Conservation (phyloP, 2,888 invertebrate genomes). For the Drosophila tripunctata region DNA sequence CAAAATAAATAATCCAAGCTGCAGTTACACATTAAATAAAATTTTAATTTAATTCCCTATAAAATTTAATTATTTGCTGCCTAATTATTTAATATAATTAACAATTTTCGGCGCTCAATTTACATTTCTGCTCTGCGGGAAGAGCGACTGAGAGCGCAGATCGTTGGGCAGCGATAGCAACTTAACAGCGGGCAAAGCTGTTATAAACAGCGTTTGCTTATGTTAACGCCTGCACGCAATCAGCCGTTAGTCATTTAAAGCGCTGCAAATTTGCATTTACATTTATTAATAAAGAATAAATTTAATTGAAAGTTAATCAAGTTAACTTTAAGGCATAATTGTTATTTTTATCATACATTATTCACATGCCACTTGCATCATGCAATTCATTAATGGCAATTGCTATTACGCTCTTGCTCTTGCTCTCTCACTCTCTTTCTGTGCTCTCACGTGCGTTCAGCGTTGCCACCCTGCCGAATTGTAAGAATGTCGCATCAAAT, state of each 20-base stretch:
- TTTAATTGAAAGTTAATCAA: too few species aligned
- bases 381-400: constrained; percentile 28
- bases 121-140: constrained; percentile 3
- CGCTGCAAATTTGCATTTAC: neutral
- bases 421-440: neutral
- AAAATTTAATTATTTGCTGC: constrained; percentile 11
- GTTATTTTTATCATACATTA: too few species aligned
- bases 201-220: constrained; percentile 13
- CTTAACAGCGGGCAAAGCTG: constrained; percentile 4
- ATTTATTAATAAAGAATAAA: neutral
- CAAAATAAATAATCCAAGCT: too few species aligned
- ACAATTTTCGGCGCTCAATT: constrained; percentile 19
- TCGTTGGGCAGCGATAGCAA: constrained; percentile 2
- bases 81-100: constrained; percentile 37
- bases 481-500: neutral
- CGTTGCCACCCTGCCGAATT: constrained; percentile 40
- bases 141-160: constrained; percentile 24
- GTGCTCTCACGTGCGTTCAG: constrained; percentile 8
- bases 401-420: neutral
- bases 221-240: neutral
- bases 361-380: constrained; percentile 35
- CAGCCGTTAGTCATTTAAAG: constrained; percentile 7
- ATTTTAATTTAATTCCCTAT: constrained; percentile 14
- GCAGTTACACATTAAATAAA: neutral
- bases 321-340: too few species aligned